Evolutionary conservation across 2,797 vertebrate genomes (phyloP), one percentile per base, ranked within the genome.

Genomic region (Astyanax mexicanus): DNA sequence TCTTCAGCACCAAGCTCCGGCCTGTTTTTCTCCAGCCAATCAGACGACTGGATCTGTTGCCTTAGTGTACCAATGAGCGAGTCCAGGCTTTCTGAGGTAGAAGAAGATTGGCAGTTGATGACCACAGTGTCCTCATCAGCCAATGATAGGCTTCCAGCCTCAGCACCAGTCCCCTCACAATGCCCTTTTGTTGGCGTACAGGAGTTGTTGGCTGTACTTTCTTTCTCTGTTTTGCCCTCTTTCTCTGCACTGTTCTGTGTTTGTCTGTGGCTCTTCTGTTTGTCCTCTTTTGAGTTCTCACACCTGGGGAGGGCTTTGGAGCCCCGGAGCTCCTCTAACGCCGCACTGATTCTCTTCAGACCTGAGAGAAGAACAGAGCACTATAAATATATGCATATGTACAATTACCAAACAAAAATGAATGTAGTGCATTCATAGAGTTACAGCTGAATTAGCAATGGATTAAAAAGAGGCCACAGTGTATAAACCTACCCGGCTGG

Each of bases 21-120:
- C 71, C 92, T 93, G 67, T 92, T 96, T 86, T 94, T 94, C 88
- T 93, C 92, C 47, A 95, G 86, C 95, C 94, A 97, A 89, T 96
- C 90, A 0, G 94, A 94, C 0, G 95, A 92, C 71, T 90, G 92
- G 86, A 97, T 96, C 86, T 98, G 95, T 38, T 95, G 91, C 78
- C 93, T 92, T 55, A 97, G 89, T 3, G 94, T 92, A 62, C 95
- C 95, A 73, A 97, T 96, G 69, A 97, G 93, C 51, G 94, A 89
- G 68, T 92, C 91, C 47, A 94, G 90, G 66, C 77, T 86, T 73
- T 86, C 87, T 13, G 90, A 35, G 15, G 78, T 78, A 44, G 84
- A 88, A 47, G 78, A 87, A 15, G 81, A 89, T 87, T 90, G 92
- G 91, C 86, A 89, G 89, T 89, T 85, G 61, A 83, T 77, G 77